phyloP scores from a whole-genome alignment of 37 sponge, comb jelly and placozoan genomes.

The Beroe forskalii region DNA sequence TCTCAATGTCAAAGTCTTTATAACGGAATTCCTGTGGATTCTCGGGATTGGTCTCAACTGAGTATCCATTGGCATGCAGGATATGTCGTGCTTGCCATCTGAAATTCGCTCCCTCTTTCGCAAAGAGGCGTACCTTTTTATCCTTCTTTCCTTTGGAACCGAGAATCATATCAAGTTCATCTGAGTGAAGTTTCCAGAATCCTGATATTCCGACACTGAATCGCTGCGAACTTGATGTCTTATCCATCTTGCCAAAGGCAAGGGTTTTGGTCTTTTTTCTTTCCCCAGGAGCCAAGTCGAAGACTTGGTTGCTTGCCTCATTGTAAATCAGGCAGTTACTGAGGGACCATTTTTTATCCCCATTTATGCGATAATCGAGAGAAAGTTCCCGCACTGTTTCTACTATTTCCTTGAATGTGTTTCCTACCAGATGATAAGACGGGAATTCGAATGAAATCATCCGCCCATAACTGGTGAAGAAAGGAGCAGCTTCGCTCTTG shows the following conservation, averaged over 20 bases:
- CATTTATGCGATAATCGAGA: neutral
- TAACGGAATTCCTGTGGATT: neutral
- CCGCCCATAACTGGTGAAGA: slow-evolving; percentile 13
- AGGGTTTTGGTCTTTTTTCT: neutral
- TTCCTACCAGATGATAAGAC: neutral
- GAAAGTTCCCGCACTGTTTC: neutral
- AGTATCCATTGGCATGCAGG: neutral
- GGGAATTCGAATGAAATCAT: neutral
- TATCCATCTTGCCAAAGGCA: neutral
- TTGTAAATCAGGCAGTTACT: neutral
- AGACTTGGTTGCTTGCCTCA: neutral
- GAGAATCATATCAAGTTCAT: neutral
- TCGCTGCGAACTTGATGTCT: neutral
- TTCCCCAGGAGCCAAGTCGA: neutral
- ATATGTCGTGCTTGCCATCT: neutral
- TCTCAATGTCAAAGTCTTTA: neutral
- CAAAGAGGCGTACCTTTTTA: neutral
- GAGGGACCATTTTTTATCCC: neutral
- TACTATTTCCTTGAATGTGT: neutral
- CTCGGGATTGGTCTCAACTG: neutral
- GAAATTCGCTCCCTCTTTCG: neutral
- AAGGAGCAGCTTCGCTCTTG: neutral
- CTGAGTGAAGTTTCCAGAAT: neutral
- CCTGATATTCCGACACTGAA: neutral
- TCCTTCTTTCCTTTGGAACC: neutral